phyloP scores from a whole-genome alignment of 2,888 invertebrate species.

The Pandemis cinnamomeana region DNA sequence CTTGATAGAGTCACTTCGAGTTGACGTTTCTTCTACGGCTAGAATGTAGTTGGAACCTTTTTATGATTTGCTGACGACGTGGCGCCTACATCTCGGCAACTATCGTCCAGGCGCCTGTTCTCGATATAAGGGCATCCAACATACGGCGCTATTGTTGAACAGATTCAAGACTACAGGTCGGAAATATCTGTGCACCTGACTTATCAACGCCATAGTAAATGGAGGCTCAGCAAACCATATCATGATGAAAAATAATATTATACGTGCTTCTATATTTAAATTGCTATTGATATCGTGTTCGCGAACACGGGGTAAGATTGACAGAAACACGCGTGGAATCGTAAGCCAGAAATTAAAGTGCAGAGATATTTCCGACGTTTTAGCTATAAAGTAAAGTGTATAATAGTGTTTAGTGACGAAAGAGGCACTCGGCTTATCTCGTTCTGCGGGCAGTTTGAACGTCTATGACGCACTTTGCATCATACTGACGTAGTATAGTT shows the following conservation, averaged over 20 bases:
- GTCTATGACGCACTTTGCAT: constrained; percentile 10
- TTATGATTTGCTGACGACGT: background rate
- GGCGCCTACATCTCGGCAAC: background rate
- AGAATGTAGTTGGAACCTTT: background rate
- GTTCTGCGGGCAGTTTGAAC: background rate
- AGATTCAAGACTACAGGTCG: background rate
- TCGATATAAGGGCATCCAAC: background rate
- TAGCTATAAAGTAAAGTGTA: too few relatives aligned
- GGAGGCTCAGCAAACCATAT: too few relatives aligned
- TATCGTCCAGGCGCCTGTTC: background rate
- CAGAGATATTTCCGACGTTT: too few relatives aligned
- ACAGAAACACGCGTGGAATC: too few relatives aligned
- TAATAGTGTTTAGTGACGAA: background rate
- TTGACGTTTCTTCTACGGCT: background rate
- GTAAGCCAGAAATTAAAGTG: too few relatives aligned
- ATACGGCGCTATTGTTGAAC: constrained; percentile 3
- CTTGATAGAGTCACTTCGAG: background rate
- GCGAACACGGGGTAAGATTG: too few relatives aligned
- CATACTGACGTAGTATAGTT: background rate
- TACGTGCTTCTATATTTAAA: too few relatives aligned
- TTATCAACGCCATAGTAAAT: too few relatives aligned
- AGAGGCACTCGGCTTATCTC: background rate
- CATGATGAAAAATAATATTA: too few relatives aligned
- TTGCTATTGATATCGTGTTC: too few relatives aligned
- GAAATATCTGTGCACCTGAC: too few relatives aligned